Evolutionary conservation across 2,113 vertebrate species (phyloP), one percentile per base, ranked within the genome.

Genomic region (Thunnus maccoyii): DNA sequence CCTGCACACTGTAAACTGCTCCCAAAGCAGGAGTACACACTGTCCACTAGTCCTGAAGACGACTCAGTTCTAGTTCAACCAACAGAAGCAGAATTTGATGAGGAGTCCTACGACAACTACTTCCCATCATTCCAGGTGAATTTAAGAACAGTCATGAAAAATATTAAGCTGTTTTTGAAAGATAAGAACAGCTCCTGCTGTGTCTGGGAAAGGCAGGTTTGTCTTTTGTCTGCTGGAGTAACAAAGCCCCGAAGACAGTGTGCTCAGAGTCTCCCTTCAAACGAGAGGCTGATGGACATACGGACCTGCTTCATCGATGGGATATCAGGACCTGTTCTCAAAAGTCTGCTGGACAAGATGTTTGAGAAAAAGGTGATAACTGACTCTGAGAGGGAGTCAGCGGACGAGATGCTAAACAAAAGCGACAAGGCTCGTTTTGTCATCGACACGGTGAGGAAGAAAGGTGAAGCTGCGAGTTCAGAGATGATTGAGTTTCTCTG

Each of bases 381-480:
- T 5, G 77, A 76, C 1, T 11, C 52, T 22, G 83, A 80, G 72
- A 16, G 14, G 60, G 83, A 76, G 44, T 14, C 46, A 2, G 44
- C 1, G 0, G 9, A 69, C 1, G 30, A 2, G 22, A 36, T 14
- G 0, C 12, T 2, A 14, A 71, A 17, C 71, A 16, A 0, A 5
- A 16, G 54, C 4, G 76, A 76, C 71, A 85, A 60, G 64, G 76
- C 76, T 79, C 56, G 76, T 20, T 76, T 52, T 27, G 72, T 85
- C 0, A 17, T 85, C 6, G 73, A 88, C 25, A 67, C 55, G 0
- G 86, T 88, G 74, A 82, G 70, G 30, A 75, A 8, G 1, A 87
- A 87, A 84, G 85, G 69, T 18, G 68, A 73, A 18, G 68, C 22
- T 65, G 82, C 82, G 0, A 32, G 72, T 46, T 84, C 51, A 46